Conservation (phyloP, 2,797 vertebrate species). For the Staurois parvus region DNA sequence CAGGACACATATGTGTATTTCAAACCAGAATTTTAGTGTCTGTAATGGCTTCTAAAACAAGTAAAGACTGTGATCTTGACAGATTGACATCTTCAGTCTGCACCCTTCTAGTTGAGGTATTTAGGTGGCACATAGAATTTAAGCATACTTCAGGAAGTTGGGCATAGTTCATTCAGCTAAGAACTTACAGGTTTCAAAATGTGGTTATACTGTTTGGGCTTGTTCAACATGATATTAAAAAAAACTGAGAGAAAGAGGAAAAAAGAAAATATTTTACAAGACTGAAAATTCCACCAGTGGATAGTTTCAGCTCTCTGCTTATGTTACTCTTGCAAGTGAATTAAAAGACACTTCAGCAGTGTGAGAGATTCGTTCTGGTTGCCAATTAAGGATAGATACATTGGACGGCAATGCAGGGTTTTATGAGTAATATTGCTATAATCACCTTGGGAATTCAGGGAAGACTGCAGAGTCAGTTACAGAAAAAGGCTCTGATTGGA, state of each 20-base stretch:
- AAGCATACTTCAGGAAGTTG: not conserved
- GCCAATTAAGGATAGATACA: slow-evolving; percentile 52
- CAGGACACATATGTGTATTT: too few relatives aligned
- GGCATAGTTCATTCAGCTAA: not conserved
- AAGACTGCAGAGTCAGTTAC: slow-evolving; percentile 51
- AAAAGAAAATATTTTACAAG: slow-evolving; percentile 26
- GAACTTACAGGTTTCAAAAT: not conserved
- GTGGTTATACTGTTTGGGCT: not conserved
- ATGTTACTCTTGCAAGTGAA: slow-evolving; percentile 34
- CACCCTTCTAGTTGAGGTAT: not conserved
- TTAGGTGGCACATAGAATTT: not conserved
- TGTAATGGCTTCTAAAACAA: too few relatives aligned
- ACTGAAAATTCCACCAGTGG: slow-evolving; percentile 42
- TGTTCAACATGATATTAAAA: not conserved
- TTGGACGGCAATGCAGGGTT: slow-evolving; percentile 40
- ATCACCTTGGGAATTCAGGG: slow-evolving; percentile 51
- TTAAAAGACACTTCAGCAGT: slow-evolving; percentile 36
- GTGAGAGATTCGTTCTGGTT: slow-evolving; percentile 32
- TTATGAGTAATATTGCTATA: slow-evolving; percentile 49
- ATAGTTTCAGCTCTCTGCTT: slow-evolving; percentile 37
- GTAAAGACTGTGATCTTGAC: too few relatives aligned
- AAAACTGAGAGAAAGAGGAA: not conserved
- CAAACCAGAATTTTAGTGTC: too few relatives aligned
- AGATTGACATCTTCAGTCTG: not conserved
- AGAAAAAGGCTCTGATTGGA: slow-evolving; percentile 53